Base-by-base conservation (phyloP, 1,140 invertebrate species). In the Pseudomyrmex dendroicus region DNA sequence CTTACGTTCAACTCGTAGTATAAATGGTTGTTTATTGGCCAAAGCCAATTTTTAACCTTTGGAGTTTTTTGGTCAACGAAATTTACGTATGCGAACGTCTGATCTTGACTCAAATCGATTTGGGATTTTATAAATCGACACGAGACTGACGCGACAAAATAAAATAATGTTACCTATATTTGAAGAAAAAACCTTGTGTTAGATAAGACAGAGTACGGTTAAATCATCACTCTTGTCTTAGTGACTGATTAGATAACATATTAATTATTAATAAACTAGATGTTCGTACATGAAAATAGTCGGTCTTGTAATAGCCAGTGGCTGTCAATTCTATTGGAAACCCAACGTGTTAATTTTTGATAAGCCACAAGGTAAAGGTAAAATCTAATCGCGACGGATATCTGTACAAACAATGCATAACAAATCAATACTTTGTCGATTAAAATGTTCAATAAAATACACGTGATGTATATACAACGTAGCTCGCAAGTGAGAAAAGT, bases 231-330 rank as follows among this genome's bases (percentile, higher is more conserved):
- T 54, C 17, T 25, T 15, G 15, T 44, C 4, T 1, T 66, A 13
- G 22, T 56, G 1, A 17, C 17, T 48, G 74, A 78, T 78, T 70
- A 70, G 73, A 76, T 76, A 52, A 68, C 25, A 9, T 56, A 44
- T 76, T 46, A 48, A 20, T 13, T 62, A 52, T 68, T 73, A 72
- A 17, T 35, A 73, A 73, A 35, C 35, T 35, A 35, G 35, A 35
- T 7, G 35, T 35, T 7, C 35, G 35, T 35, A 35, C 5, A 35
- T 70, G 3, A 7, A 44, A 46, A 46, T 15, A 35, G 13, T 35
- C 54, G 22, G 22, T 62, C 20, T 5, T 7, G 12, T 20, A 64
- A 66, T 52, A 17, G 22, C 35, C 7, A 35, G 5, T 35, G 35
- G 35, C 35, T 35, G 4, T 44, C 12, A 25, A 56, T 1, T 44